phyloP scores from a whole-genome alignment of 2,797 vertebrate genomes.

The Lateolabrax maculatus region DNA sequence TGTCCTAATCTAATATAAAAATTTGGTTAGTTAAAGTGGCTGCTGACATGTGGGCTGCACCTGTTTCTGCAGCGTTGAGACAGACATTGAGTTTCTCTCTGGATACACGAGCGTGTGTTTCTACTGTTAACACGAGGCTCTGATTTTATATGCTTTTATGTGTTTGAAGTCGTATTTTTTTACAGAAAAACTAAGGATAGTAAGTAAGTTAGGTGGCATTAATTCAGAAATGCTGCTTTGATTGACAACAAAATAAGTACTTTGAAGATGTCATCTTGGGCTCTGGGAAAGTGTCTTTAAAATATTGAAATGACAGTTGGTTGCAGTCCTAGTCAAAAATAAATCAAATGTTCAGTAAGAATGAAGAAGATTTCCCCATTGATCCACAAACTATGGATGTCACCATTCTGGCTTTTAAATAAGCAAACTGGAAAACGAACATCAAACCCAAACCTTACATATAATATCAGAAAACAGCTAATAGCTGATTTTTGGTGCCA shows the following conservation, averaged over 20 bases:
- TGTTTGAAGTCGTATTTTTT: not conserved
- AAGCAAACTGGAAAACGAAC: not conserved
- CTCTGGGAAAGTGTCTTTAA: not conserved
- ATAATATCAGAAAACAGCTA: not conserved
- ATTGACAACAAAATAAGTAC: not conserved
- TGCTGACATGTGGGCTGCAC: not conserved
- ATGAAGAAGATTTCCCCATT: not conserved
- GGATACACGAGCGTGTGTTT: not conserved
- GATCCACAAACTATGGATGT: not conserved
- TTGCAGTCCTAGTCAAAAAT: not conserved
- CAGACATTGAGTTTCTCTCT: constrained; percentile 27
- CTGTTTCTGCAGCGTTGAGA: not conserved
- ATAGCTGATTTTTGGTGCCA: not conserved
- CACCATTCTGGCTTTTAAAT: not conserved
- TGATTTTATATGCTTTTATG: not conserved
- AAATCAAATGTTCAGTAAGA: not conserved
- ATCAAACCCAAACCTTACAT: not conserved
- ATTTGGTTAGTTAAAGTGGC: constrained; percentile 35
- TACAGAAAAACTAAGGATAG: not conserved
- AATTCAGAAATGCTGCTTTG: not conserved
- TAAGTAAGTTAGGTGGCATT: not conserved
- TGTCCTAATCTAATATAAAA: constrained; percentile 43
- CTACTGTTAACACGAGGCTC: not conserved
- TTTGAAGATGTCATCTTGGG: not conserved
- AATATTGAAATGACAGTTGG: not conserved